Conservation (phyloP, 1,140 invertebrate genomes). For the Hyles euphorbiae region DNA sequence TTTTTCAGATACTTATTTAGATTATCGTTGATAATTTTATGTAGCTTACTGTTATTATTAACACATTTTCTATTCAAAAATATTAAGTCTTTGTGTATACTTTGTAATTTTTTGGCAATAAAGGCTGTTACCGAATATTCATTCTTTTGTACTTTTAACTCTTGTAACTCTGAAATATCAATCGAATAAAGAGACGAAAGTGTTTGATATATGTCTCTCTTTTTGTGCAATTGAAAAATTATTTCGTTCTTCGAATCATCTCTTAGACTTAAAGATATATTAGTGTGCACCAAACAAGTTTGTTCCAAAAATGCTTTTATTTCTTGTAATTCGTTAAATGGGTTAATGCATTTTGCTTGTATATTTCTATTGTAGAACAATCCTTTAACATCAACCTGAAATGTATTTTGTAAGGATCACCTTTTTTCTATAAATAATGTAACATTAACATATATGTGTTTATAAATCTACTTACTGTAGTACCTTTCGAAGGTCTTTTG, state of each 20-base stretch:
- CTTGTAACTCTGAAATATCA: slow-evolving; percentile 56
- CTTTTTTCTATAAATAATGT: no score
- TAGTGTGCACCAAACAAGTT: slow-evolving; percentile 77
- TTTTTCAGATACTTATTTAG: slow-evolving; percentile 31
- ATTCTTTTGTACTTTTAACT: slow-evolving; percentile 71
- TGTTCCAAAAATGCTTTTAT: slow-evolving; percentile 76
- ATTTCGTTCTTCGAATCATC: slow-evolving; percentile 77
- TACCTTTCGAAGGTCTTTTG: slow-evolving; percentile 76
- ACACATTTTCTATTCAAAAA: slow-evolving; percentile 79
- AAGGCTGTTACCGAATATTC: slow-evolving; percentile 75
- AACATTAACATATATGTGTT: not conserved
- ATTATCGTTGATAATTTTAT: slow-evolving; percentile 71
- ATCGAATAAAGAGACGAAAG: slow-evolving; percentile 73
- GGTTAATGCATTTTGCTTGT: slow-evolving; percentile 74
- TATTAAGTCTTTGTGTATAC: slow-evolving; percentile 76
- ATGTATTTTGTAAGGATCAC: not conserved
- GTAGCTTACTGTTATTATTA: slow-evolving; percentile 72
- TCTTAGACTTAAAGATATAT: slow-evolving; percentile 77
- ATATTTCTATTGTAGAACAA: slow-evolving; percentile 80
- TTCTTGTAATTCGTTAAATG: slow-evolving; percentile 75
- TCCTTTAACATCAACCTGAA: slow-evolving; percentile 76
- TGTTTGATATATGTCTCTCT: slow-evolving; percentile 69
- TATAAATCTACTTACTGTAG: slow-evolving; percentile 68
- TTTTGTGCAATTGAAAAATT: slow-evolving; percentile 76
- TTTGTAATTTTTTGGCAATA: slow-evolving; percentile 68